A percentile compares a stretch with the other conserved stretches of the same genome.
These are phyloP conservation scores for Cyprinodon tularosa DNA, from an alignment of 2,113 vertebrate species.

Conservation along the genomic window DNA sequence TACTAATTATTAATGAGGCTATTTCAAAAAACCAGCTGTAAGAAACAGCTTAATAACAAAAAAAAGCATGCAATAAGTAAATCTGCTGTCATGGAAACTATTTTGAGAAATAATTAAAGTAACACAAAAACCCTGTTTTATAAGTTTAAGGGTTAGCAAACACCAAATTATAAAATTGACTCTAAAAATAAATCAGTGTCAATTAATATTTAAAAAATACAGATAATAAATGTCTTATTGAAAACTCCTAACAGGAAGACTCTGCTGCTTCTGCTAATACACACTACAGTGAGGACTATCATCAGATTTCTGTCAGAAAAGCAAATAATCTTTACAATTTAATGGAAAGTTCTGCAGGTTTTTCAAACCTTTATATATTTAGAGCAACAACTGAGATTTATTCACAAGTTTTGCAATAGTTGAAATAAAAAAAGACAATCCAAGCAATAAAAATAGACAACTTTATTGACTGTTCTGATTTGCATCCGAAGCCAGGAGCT, in stretches of 20 bases:
- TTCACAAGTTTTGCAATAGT: not conserved
- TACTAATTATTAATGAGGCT: no score
- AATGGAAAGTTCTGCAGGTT: not conserved
- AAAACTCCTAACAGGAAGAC: not conserved
- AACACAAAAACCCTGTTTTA: no score
- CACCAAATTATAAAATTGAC: not conserved
- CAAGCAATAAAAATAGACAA: conserved; percentile 62
- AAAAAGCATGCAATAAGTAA: no score
- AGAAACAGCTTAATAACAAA: no score
- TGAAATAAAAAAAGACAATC: conserved; percentile 11
- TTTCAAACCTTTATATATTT: not conserved
- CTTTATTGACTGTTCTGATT: conserved; percentile 64
- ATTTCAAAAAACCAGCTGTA: no score
- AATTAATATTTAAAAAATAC: no score
- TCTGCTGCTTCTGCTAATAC: no score
- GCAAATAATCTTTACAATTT: not conserved
- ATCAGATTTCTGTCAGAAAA: not conserved
- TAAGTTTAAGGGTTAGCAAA: not conserved
- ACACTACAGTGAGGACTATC: no score
- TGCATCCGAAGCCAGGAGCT: conserved; percentile 38
- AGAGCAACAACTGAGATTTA: not conserved
- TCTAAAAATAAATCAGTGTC: not conserved
- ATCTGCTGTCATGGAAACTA: no score
- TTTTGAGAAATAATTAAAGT: no score
- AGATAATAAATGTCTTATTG: no score